Percentiles rank a stretch among this genome's conserved stretches.
phyloP scores from a whole-genome alignment of 2,797 vertebrate species.

The Melanotaenia boesemani region DNA sequence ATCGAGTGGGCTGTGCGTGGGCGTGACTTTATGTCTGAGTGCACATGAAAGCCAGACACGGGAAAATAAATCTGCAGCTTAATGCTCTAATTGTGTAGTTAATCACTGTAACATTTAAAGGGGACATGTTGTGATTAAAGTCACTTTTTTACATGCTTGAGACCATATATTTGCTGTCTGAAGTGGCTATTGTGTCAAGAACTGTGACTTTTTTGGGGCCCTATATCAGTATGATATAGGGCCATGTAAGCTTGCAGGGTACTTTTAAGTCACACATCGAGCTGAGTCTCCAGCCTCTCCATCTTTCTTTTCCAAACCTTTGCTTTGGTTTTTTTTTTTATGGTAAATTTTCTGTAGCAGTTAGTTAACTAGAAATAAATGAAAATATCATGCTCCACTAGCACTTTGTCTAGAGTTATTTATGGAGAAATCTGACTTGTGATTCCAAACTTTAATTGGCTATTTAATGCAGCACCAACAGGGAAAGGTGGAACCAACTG shows the following conservation, averaged over 20 bases:
- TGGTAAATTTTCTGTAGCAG: not conserved
- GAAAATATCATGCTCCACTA: not conserved
- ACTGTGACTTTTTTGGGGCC: not conserved
- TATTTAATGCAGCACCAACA: not conserved
- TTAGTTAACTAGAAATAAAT: not conserved
- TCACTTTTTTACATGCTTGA: not conserved
- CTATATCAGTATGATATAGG: too few species aligned
- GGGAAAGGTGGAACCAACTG: not conserved
- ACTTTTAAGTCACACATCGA: not conserved
- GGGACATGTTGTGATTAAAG: not conserved
- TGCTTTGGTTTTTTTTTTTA: not conserved
- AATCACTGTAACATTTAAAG: slow-evolving; percentile 27
- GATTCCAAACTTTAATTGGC: not conserved
- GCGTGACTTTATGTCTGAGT: slow-evolving; percentile 45
- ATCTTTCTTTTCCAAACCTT: not conserved
- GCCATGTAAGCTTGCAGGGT: too few species aligned
- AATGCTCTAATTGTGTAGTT: slow-evolving; percentile 27
- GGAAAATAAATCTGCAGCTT: slow-evolving; percentile 25
- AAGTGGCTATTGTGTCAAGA: not conserved
- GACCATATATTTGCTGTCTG: not conserved
- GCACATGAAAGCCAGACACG: slow-evolving; percentile 50
- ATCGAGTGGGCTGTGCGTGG: slow-evolving; percentile 16
- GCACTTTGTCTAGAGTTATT: not conserved
- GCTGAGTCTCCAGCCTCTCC: not conserved
- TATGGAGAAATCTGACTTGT: not conserved